These are phyloP conservation scores for Lepidocolaptes lacrymiger DNA, from an alignment of 2,797 vertebrate species.

Conservation along the genomic window DNA sequence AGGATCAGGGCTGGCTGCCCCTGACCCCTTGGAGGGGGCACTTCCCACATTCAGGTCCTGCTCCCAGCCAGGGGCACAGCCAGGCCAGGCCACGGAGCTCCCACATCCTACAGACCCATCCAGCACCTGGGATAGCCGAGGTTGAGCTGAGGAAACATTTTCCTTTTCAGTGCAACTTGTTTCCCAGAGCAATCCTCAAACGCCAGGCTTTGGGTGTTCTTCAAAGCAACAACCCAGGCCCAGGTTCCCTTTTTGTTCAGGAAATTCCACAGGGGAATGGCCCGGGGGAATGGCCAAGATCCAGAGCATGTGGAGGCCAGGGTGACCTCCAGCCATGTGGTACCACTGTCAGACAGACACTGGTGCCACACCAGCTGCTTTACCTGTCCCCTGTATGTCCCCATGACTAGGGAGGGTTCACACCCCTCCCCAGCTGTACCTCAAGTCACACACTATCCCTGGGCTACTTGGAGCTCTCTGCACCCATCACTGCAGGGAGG, in stretches of 20 bases:
- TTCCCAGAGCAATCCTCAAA: background rate
- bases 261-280: rapidly evolving
- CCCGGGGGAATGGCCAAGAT: rapidly evolving
- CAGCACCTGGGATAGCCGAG: rapidly evolving
- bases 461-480: background rate
- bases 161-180: background rate
- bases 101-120: rapidly evolving
- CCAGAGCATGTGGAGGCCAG: rapidly evolving
- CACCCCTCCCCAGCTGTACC: background rate
- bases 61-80: background rate
- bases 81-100: background rate
- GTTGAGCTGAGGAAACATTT: background rate
- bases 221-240: background rate
- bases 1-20: background rate
- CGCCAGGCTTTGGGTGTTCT: rapidly evolving
- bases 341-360: rapidly evolving
- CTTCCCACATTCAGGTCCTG: background rate
- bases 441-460: background rate
- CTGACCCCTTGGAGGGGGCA: background rate
- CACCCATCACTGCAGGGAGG: background rate
- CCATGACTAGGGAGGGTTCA: background rate
- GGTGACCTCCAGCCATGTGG: rapidly evolving
- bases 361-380: background rate
- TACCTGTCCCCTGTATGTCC: background rate
- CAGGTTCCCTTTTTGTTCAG: background rate